Evolutionary conservation across 2,113 vertebrate species (phyloP), one percentile per base, ranked within the genome.

Genomic region (Dasyornis broadbenti): DNA sequence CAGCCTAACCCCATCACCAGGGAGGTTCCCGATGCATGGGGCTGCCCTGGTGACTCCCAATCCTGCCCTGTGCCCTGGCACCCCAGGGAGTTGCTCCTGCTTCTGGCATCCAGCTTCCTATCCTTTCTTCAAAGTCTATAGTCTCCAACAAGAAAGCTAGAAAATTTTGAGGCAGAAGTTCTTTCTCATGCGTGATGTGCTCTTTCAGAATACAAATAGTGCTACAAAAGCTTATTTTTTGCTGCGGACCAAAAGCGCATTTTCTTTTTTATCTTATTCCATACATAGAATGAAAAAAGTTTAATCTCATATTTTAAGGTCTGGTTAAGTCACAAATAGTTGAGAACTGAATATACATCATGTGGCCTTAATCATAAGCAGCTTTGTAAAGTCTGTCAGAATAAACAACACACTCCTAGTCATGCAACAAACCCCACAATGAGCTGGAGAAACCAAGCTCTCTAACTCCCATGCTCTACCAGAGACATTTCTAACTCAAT

Each of bases 21-120:
- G 49, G 28, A 91, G 35, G 8, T 13, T 6, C 15, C 31, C 0
- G 0, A 39, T 26, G n/a, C 30, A 28, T 15, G 27, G 17, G 30
- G 52, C 47, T 81, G 40, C 16, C 21, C 37, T 52, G 27, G 7
- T 40, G 12, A 63, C 15, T 77, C 35, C 37, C 47, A 72, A 2
- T 40, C 15, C 52, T 59, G 18, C 11, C 14, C 42, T n/a, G n/a
- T 6, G 77, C 15, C n/a, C 22, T 54, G 16, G 7, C 11, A 66
- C 8, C 9, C 26, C 11, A 80, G 17, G 20, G 28, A 84, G 15
- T 5, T 15, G 8, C 14, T 84, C 27, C 35, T 64, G 52, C 31
- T 92, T 63, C 49, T 54, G 49, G 53, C 20, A 82, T 17, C 44
- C 39, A 45, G 37, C 19, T 66, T 75, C n/a, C 57, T 13, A 15